phyloP scores from a whole-genome alignment of 2,888 invertebrate genomes.

The Lithophane leautieri region DNA sequence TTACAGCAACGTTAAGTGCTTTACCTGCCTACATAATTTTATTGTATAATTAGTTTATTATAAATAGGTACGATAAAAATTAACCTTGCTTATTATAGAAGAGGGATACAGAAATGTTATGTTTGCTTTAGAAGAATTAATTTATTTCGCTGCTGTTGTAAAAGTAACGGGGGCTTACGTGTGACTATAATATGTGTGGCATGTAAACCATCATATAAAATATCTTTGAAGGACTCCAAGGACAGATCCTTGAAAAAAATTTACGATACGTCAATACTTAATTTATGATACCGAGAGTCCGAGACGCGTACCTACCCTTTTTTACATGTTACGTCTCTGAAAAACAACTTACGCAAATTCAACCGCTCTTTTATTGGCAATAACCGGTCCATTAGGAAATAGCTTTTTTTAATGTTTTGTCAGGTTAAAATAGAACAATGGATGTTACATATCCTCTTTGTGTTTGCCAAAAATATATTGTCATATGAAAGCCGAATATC shows the following conservation, averaged over 20 bases:
- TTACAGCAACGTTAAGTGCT: constrained; percentile 27
- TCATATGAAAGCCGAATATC: constrained; percentile 19
- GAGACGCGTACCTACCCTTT: constrained; percentile 1
- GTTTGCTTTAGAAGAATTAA: neutral
- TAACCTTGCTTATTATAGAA: no score
- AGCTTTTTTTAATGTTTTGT: constrained; percentile 41
- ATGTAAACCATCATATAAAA: neutral
- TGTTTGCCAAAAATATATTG: constrained; percentile 40
- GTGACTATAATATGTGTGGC: neutral
- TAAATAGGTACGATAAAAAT: neutral
- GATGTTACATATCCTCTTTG: constrained; percentile 18
- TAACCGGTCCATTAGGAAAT: constrained; percentile 57
- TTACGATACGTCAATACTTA: constrained; percentile 12
- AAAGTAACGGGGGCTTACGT: no score
- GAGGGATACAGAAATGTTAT: neutral
- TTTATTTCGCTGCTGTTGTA: neutral
- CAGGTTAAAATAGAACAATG: constrained; percentile 34
- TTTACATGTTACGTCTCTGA: constrained; percentile 25
- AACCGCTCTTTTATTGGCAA: constrained; percentile 46
- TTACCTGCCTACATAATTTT: constrained; percentile 1
- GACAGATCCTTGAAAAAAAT: constrained; percentile 7
- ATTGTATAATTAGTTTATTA: neutral
- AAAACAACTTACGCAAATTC: constrained; percentile 43
- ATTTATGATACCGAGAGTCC: constrained; percentile 14
- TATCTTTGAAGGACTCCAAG: neutral